These are phyloP conservation scores for Gymnopithys bicolor DNA, from an alignment of 2,797 vertebrate species.

Conservation along the genomic window DNA sequence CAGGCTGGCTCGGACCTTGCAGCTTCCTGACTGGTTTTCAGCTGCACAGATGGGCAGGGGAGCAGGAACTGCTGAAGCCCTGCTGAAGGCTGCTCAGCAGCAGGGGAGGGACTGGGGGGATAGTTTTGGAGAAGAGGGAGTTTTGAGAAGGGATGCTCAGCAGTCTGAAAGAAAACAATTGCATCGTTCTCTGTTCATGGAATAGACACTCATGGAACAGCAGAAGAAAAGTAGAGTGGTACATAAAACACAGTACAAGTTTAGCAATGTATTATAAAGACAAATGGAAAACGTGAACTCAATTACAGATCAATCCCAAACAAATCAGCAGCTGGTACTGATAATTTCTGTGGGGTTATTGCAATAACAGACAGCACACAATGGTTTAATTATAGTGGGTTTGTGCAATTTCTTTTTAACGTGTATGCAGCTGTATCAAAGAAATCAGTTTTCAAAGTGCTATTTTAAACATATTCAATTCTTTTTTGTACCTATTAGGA, in stretches of 20 bases:
- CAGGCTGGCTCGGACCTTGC: not conserved
- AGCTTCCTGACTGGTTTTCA: not conserved
- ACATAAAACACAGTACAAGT: not conserved
- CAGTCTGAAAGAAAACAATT: not conserved
- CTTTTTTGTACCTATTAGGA: not conserved
- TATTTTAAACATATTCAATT: not conserved
- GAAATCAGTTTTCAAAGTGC: not conserved
- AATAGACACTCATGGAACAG: not conserved
- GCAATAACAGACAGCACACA: conserved; percentile 2
- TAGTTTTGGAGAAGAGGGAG: not conserved
- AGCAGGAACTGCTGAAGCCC: not conserved
- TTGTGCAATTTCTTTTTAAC: conserved; percentile 5
- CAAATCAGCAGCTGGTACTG: not conserved
- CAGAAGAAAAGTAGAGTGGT: not conserved
- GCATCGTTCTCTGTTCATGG: accelerated
- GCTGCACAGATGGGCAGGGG: not conserved
- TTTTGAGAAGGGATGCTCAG: not conserved
- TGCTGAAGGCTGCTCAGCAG: not conserved
- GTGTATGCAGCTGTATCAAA: not conserved
- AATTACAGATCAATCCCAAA: not conserved
- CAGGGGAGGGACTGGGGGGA: not conserved
- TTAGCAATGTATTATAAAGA: not conserved
- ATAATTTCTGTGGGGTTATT: not conserved
- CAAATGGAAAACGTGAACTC: not conserved
- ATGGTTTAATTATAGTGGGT: conserved; percentile 31